Percentiles rank a stretch among this genome's conserved stretches.
These are phyloP conservation scores for Zoanthus gigantus DNA, from an alignment of 92 coral and sea anemone genomes.

Conservation along the genomic window DNA sequence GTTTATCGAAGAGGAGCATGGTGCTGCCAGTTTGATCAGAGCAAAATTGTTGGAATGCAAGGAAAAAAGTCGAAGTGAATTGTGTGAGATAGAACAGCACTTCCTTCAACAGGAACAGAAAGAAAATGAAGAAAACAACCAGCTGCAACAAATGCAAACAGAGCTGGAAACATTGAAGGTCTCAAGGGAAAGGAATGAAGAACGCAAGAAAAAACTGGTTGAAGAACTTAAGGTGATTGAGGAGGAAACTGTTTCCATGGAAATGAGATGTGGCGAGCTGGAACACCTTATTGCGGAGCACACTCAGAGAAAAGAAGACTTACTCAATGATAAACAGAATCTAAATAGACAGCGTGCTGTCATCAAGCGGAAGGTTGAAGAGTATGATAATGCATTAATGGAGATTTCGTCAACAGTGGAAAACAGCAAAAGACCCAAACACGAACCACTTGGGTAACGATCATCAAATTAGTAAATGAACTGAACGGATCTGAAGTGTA, in stretches of 20 bases:
- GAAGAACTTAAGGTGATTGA: constrained; percentile 36
- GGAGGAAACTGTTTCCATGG: constrained; percentile 41
- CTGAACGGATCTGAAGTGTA: too few species aligned
- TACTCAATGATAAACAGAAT: constrained; percentile 17
- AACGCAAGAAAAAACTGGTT: constrained; percentile 7
- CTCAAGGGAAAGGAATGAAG: neutral
- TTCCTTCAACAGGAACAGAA: constrained; percentile 17
- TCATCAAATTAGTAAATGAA: neutral
- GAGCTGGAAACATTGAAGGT: neutral
- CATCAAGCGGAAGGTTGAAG: constrained; percentile 35
- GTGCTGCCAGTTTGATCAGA: constrained; percentile 39
- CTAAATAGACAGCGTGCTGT: constrained; percentile 27
- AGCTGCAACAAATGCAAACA: constrained; percentile 3
- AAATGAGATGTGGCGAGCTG: constrained; percentile 27
- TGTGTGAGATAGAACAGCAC: constrained; percentile 38
- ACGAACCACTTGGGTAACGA: constrained; percentile 24
- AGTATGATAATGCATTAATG: constrained; percentile 31
- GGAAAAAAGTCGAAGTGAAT: constrained; percentile 40
- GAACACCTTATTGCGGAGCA: constrained; percentile 20
- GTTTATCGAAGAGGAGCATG: constrained; percentile 35
- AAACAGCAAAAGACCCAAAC: constrained; percentile 16
- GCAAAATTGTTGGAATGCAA: constrained; percentile 44
- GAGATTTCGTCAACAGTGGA: constrained; percentile 24
- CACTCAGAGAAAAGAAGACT: constrained; percentile 9
- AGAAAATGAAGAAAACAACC: constrained; percentile 36